These are phyloP conservation scores for Dicerorhinus sumatrensis DNA, from an alignment of 2,113 vertebrate species.

Conservation along the genomic window DNA sequence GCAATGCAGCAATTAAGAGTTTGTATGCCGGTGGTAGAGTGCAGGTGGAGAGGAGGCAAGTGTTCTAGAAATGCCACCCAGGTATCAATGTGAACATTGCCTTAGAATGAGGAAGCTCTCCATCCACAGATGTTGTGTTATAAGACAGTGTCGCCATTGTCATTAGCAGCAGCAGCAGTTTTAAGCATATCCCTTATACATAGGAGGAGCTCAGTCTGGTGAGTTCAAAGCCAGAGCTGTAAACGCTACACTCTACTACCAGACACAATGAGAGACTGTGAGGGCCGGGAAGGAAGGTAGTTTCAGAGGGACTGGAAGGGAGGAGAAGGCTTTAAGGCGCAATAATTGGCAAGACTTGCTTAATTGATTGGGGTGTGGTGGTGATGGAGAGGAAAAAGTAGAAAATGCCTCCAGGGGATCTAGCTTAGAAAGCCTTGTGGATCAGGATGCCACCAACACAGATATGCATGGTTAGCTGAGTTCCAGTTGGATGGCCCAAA, in stretches of 20 bases:
- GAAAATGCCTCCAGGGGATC: not conserved
- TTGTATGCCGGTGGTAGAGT: not conserved
- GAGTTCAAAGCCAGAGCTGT: not conserved
- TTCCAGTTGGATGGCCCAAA: not conserved
- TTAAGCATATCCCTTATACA: not conserved
- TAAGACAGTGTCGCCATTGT: not conserved
- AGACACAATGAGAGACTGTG: not conserved
- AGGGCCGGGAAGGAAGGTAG: not conserved
- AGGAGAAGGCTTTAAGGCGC: not conserved
- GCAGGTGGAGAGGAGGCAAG: not conserved
- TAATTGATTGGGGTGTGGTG: not conserved
- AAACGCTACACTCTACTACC: not conserved
- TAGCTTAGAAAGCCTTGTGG: not conserved
- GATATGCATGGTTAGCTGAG: not conserved
- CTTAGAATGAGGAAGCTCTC: not conserved
- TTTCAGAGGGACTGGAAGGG: not conserved
- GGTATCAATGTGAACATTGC: too few relatives aligned
- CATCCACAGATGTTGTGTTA: accelerated
- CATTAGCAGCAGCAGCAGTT: not conserved
- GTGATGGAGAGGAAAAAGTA: not conserved
- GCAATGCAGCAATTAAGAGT: not conserved
- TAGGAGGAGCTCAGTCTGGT: not conserved
- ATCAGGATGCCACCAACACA: not conserved
- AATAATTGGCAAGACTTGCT: not conserved
- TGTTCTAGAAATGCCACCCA: not conserved